Evolutionary conservation across 2,113 vertebrate genomes (phyloP), one percentile per base, ranked within the genome.

Genomic region (Zosterops hypoxanthus): DNA sequence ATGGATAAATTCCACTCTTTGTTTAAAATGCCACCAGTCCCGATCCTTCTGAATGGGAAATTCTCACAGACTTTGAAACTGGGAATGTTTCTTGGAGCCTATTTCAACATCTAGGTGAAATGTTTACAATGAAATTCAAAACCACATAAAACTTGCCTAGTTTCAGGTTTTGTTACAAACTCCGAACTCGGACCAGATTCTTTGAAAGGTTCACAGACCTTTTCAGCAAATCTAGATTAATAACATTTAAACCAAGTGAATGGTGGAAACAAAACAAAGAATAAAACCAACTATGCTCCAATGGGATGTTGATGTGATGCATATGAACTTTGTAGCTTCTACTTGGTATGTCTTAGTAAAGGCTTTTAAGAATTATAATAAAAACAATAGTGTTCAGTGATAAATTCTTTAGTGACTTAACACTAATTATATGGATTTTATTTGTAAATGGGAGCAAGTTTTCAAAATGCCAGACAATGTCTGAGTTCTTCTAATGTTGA

Each of bases 31-130:
- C 94, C 88, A 95, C 90, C 78, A 91, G 90, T 94, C 87, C 84
- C 64, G 78, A 96, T 96, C 72, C 78, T 97, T 97, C 70, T 95
- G 94, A 97, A 97, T 96, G 90, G 83, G 90, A 95, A 97, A 95
- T 95, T 97, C 90, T 96, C 92, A 96, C 69, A 94, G 93, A 95
- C 90, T 96, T 94, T 92, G 59, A 81, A 97, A 96, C 86, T 90
- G 86, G 63, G 41, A 95, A 94, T 50, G 73, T 93, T 97, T 95
- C 92, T 97, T 95, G 95, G 92, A 97, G 95, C 89, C 94, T 96
- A 96, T 97, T 98, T 96, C 96, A 82, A 88, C 68, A 90, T 86
- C 68, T 94, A 95, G 79, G 56, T 96, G 85, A 95, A 96, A 96
- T 0, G 2, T 90, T 94, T 86, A 75, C 70, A 71, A 75, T 68